Conservation (phyloP, 2,888 invertebrate genomes). For the Chelonus formosanus region DNA sequence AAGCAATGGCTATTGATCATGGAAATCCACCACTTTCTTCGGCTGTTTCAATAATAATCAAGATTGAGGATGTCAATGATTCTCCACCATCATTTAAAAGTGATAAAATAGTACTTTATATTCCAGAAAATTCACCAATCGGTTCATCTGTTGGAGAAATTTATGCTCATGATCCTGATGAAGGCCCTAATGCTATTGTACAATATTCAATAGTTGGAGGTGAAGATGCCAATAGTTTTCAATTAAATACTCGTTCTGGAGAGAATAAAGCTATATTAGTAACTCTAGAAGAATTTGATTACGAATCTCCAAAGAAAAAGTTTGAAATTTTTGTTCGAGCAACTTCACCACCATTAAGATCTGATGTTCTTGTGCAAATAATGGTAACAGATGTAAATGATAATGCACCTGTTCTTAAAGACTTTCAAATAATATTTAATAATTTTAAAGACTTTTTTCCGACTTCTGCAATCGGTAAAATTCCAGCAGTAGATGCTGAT, state of each 20-base stretch:
- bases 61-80: constrained; percentile 89
- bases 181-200: constrained; percentile 89
- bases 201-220: constrained; percentile 95
- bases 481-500: constrained; percentile 95
- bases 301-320: constrained; percentile 91
- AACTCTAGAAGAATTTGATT: constrained; percentile 92
- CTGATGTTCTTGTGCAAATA: constrained; percentile 88
- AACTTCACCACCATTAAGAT: constrained; percentile 87
- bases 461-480: constrained; percentile 86
- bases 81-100: constrained; percentile 90
- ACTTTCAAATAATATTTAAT: constrained; percentile 94
- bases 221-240: constrained; percentile 88
- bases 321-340: constrained; percentile 91
- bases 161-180: constrained; percentile 90
- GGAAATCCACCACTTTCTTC: constrained; percentile 83
- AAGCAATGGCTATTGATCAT: constrained; percentile 88
- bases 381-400: constrained; percentile 94
- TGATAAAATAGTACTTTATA: constrained; percentile 86
- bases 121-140: constrained; percentile 95
- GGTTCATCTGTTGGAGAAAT: constrained; percentile 94
- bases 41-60: constrained; percentile 76
- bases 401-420: constrained; percentile 89
- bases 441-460: constrained; percentile 95
- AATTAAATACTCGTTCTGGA: constrained; percentile 81
- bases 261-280: constrained; percentile 87